These are phyloP conservation scores for Bellardia pandia DNA, from an alignment of 2,888 invertebrate species.

Conservation along the genomic window DNA sequence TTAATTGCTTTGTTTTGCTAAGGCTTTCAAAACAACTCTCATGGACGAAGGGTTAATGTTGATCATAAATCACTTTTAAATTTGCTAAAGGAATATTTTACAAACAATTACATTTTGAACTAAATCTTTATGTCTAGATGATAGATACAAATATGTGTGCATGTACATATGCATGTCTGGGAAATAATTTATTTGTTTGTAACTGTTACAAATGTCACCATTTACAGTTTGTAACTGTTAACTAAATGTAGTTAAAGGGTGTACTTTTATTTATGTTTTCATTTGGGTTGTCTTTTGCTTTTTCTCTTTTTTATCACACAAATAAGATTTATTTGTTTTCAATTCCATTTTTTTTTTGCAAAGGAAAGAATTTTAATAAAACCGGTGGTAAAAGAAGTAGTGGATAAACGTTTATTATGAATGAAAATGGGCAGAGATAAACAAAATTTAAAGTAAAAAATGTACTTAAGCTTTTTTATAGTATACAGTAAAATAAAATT, in stretches of 20 bases:
- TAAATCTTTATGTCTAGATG: background rate
- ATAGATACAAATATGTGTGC: background rate
- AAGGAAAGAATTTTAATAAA: background rate
- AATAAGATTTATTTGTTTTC: constrained; percentile 1
- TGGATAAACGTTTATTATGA: background rate
- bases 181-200: background rate
- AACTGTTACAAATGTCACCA: background rate
- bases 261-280: background rate
- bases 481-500: background rate
- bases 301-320: background rate
- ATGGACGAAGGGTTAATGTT: background rate
- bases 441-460: background rate
- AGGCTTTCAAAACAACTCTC: too few relatives aligned
- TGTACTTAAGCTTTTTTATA: background rate
- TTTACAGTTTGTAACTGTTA: background rate
- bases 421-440: background rate
- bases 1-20: too few relatives aligned
- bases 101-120: background rate
- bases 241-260: background rate
- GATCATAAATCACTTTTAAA: constrained; percentile 4
- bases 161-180: background rate
- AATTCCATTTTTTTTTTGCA: background rate
- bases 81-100: background rate
- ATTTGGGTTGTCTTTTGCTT: background rate
- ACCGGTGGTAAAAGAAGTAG: background rate